A percentile compares a stretch with the other conserved stretches of the same genome.
Conservation (phyloP, 1,140 invertebrate species). For the Pseudachorutes palmiensis region DNA sequence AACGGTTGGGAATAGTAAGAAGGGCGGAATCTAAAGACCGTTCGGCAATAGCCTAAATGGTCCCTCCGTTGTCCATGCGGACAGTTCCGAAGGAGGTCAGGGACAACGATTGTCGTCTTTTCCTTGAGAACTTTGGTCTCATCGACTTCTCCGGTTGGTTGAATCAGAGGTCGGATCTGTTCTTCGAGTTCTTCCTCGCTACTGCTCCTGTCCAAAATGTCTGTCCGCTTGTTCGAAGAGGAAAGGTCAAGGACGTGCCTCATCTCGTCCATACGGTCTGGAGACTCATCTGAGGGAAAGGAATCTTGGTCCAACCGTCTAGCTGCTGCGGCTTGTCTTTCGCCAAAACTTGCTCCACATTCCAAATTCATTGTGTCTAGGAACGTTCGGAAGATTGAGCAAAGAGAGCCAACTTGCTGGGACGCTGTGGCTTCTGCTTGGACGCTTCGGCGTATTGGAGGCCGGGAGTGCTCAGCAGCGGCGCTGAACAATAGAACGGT, state of each 20-base stretch:
- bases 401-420: slow-evolving; percentile 16
- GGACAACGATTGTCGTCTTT: slow-evolving; percentile 33
- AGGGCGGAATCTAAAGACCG: slow-evolving; percentile 24
- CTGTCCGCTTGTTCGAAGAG: too few species aligned
- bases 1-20: slow-evolving; percentile 17
- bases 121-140: slow-evolving; percentile 28
- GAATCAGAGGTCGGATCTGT: neutral
- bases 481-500: too few species aligned
- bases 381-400: slow-evolving; percentile 29
- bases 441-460: neutral
- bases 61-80: slow-evolving; percentile 26
- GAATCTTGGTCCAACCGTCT: too few species aligned
- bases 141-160: slow-evolving; percentile 7
- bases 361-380: slow-evolving; percentile 20
- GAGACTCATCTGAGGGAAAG: too few species aligned
- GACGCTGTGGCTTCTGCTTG: neutral
- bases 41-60: slow-evolving; percentile 27
- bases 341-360: neutral
- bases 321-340: too few species aligned
- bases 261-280: too few species aligned
- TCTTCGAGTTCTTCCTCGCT: slow-evolving; percentile 10
- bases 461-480: neutral
- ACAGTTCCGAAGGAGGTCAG: slow-evolving; percentile 29
- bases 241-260: too few species aligned
- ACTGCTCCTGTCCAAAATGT: slow-evolving; percentile 7